Evolutionary conservation across 2,888 invertebrate genomes (phyloP).

Genomic region (Drosophila yooni): DNA sequence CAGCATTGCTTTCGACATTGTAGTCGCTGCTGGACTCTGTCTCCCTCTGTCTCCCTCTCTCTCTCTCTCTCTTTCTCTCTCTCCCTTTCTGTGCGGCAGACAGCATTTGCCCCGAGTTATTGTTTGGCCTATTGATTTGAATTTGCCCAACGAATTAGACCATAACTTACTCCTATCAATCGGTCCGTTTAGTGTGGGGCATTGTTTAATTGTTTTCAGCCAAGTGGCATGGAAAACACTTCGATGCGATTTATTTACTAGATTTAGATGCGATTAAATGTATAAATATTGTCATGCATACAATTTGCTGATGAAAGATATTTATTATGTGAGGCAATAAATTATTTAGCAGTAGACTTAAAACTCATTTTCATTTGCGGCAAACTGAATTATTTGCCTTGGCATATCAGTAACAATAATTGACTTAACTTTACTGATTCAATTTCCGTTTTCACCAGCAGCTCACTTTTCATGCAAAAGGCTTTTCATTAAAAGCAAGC

Average conservation of each 20-base stretch:
- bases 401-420: not conserved
- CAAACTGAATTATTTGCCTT: not conserved
- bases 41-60: not conserved
- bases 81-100: not conserved
- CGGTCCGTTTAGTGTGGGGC: not conserved
- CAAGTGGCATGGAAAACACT: constrained; percentile 36
- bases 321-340: not conserved
- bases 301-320: constrained; percentile 5
- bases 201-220: constrained; percentile 58
- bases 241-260: constrained; percentile 31
- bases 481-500: not conserved
- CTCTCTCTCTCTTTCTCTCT: not conserved
- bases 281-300: constrained; percentile 11
- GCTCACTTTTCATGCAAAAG: not conserved
- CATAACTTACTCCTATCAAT: constrained; percentile 25
- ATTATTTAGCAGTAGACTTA: not conserved
- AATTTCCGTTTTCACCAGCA: not conserved
- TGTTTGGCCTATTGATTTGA: constrained; percentile 78
- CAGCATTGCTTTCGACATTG: constrained; percentile 73
- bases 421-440: not conserved
- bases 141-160: constrained; percentile 68
- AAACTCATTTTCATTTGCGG: not conserved
- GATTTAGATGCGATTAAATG: constrained; percentile 22
- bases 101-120: constrained; percentile 55
- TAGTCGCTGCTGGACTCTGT: not conserved